Conservation (phyloP, 2,888 invertebrate genomes). For the Xanthorhoe spadicearia region DNA sequence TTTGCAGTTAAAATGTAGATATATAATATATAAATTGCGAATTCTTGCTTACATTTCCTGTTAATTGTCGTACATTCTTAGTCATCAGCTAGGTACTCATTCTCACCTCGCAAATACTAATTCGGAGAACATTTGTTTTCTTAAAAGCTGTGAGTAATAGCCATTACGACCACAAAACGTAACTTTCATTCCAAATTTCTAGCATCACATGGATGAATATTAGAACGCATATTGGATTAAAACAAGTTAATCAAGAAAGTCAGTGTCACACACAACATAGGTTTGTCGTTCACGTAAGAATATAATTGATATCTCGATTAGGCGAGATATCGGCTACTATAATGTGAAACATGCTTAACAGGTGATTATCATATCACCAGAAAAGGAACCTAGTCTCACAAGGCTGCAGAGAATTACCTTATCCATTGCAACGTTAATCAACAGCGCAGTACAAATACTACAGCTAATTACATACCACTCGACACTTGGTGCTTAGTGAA, state of each 20-base stretch:
- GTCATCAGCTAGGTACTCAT: background rate
- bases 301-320: background rate
- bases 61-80: background rate
- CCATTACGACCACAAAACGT: background rate
- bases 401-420: slow-evolving; percentile 33
- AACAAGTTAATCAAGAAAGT: background rate
- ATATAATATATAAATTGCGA: background rate
- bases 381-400: slow-evolving; percentile 39
- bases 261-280: background rate
- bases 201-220: background rate
- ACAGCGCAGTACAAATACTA: slow-evolving; percentile 59
- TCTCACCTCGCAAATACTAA: background rate
- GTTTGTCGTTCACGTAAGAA: background rate
- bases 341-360: slow-evolving; percentile 28
- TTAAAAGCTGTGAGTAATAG: background rate
- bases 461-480: slow-evolving; percentile 59
- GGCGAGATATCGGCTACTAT: background rate
- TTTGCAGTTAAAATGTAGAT: background rate
- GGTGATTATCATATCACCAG: slow-evolving; percentile 36
- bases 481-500: slow-evolving; percentile 62
- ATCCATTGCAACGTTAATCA: slow-evolving; percentile 28
- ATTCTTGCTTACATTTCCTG: background rate
- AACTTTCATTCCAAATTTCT: background rate
- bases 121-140: background rate
- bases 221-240: background rate